These are phyloP conservation scores for Paradoxurus hermaphroditus DNA, from an alignment of 2,113 vertebrate genomes.

Conservation along the genomic window DNA sequence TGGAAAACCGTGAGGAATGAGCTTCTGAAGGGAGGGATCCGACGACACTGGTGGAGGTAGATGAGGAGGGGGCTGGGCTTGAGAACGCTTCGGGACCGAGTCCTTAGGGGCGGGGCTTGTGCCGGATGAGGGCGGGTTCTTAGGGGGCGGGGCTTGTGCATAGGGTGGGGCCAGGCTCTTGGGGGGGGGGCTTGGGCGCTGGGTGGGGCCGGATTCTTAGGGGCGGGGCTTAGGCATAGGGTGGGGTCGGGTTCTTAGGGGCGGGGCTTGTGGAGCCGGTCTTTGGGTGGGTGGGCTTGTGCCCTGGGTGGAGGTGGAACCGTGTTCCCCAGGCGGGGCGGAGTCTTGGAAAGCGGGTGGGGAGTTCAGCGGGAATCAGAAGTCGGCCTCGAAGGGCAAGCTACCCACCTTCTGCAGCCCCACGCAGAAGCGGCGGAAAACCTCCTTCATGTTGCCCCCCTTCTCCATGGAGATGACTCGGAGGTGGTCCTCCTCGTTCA, in stretches of 20 bases:
- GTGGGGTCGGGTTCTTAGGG: background rate
- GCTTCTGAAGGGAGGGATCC: background rate
- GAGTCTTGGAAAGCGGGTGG: accelerated
- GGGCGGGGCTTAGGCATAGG: background rate
- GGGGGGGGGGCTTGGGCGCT: background rate
- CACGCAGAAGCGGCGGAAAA: conserved; percentile 95
- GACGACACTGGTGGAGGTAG: accelerated
- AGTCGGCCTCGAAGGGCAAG: accelerated
- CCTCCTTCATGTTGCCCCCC: conserved; percentile 97
- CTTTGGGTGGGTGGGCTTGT: background rate
- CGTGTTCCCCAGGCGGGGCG: background rate
- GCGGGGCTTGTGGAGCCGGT: accelerated
- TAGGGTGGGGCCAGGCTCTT: too few relatives aligned
- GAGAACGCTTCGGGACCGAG: accelerated
- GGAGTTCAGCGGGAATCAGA: background rate
- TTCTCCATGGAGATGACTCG: conserved; percentile 97
- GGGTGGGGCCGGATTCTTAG: background rate
- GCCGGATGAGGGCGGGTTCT: background rate
- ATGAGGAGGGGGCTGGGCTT: background rate
- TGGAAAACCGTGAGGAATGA: background rate
- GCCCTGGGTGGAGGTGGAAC: background rate
- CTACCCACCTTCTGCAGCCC: conserved; percentile 91
- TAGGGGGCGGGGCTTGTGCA: background rate
- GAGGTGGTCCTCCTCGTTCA: conserved; percentile 96
- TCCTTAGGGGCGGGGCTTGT: background rate